phyloP scores from a whole-genome alignment of 2,113 vertebrate species.

The Spheniscus mendiculus region DNA sequence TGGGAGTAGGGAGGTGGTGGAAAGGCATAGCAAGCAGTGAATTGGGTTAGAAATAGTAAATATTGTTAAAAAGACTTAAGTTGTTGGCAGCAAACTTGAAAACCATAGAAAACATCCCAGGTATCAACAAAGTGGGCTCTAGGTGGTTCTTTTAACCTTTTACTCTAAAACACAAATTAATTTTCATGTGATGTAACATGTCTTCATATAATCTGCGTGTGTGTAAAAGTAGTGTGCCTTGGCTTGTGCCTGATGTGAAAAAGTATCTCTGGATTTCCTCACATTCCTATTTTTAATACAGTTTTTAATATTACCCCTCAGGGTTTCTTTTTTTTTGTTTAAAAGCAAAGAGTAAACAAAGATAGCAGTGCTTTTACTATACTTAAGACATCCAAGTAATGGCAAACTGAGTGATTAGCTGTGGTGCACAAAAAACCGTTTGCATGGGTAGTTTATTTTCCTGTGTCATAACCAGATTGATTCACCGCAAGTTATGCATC shows the following conservation, averaged over 20 bases:
- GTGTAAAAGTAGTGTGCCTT: not conserved
- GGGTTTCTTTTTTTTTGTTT: not conserved
- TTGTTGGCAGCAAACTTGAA: not conserved
- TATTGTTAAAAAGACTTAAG: not conserved
- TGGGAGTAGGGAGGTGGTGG: not conserved
- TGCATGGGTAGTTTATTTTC: conserved; percentile 7
- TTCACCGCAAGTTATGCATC: not conserved
- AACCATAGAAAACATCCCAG: not conserved
- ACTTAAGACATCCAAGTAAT: not conserved
- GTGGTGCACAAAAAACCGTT: not conserved
- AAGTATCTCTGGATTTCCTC: not conserved
- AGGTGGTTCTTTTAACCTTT: not conserved
- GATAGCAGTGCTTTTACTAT: not conserved
- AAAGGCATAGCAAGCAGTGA: not conserved
- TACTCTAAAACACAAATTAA: not conserved
- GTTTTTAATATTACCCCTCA: not conserved
- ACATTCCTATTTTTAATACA: not conserved
- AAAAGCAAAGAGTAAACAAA: not conserved
- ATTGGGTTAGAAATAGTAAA: not conserved
- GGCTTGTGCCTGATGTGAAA: not conserved
- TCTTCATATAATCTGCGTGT: not conserved
- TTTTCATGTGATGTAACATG: not conserved
- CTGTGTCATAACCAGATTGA: not conserved
- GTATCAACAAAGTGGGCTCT: not conserved
- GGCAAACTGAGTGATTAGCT: not conserved